Evolutionary conservation across 1,140 invertebrate species (phyloP).

Genomic region (Hestina assimilis): DNA sequence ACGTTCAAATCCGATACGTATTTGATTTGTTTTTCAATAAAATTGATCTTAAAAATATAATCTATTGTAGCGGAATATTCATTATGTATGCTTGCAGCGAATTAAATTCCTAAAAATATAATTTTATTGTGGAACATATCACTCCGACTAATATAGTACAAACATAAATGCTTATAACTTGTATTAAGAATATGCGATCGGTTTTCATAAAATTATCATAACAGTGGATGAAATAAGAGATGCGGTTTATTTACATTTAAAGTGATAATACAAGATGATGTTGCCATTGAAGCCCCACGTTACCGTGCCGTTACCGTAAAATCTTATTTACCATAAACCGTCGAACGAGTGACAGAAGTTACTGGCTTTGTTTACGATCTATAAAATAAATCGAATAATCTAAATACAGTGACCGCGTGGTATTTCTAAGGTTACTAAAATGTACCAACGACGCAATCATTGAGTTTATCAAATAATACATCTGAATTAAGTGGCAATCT

Average conservation of each 20-base stretch:
- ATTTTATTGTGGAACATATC: too few species aligned
- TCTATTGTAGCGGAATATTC: too few species aligned
- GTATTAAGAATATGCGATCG: conserved; percentile 3
- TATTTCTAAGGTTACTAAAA: background rate
- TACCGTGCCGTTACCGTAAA: conserved; percentile 57
- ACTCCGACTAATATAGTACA: background rate
- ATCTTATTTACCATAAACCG: conserved; percentile 72
- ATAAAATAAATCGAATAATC: conserved; percentile 74
- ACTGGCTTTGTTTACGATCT: conserved; percentile 66
- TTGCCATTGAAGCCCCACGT: conserved; percentile 48
- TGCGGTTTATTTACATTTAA: conserved; percentile 54
- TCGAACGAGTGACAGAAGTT: conserved; percentile 62
- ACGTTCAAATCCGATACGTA: too few species aligned
- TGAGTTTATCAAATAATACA: background rate
- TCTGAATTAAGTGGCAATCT: background rate
- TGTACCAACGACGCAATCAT: background rate
- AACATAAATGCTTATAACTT: background rate
- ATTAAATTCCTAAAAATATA: too few species aligned
- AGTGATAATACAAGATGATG: conserved; percentile 41
- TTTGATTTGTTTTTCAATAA: too few species aligned
- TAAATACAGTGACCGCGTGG: conserved; percentile 38
- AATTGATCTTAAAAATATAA: too few species aligned
- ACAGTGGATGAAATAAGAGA: conserved; percentile 39
- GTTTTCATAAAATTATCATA: conserved; percentile 29
- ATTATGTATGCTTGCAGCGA: too few species aligned